Evolutionary conservation across 2,888 invertebrate species (phyloP), one percentile per base, ranked within the genome.

Genomic region (Apamea anceps): DNA sequence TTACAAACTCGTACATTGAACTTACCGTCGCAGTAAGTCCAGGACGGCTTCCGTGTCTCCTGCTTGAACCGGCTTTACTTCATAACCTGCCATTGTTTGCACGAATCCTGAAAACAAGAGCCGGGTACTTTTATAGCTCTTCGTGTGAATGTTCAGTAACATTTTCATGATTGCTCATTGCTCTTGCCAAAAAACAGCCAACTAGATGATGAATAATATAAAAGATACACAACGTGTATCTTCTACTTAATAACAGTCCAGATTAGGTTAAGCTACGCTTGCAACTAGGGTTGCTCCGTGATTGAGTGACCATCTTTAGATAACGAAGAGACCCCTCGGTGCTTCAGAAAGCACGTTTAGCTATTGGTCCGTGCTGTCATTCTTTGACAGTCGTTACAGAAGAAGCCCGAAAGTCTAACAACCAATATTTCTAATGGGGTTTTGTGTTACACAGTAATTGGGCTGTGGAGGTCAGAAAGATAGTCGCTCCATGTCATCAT

Each of bases 11-110:
- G 51, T 37, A 28, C 4, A n/a, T 48, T 7, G 42, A 67, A 97
- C 97, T 94, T 97, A 98, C 92, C 94, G 95, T 89, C 97, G 97
- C 2, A 98, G 94, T 91, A 98, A 97, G 60, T 95, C 93, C 82
- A 98, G 94, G 28, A 98, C 96, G 67, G 94, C 95, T 5, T 97
- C 96, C 2, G 94, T 93, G 90, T 98, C 98, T 75, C 96, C 95
- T 32, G 95, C 94, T 62, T 89, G 90, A 15, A 97, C 90, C 1
- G 94, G 91, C 67, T 95, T 95, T 67, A 97, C 93, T 67, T 93
- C 94, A 85, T 92, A 95, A 3, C 80, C 75, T 57, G 92, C 78
- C 93, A 93, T 94, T 51, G 21, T 72, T 10, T 4, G 37, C 25
- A 18, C 45, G 37, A 32, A 37, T 28, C 32, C 85, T 87, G 79